Base-by-base conservation (phyloP, 1,140 invertebrate species). In the Drosophila lacertosa region DNA sequence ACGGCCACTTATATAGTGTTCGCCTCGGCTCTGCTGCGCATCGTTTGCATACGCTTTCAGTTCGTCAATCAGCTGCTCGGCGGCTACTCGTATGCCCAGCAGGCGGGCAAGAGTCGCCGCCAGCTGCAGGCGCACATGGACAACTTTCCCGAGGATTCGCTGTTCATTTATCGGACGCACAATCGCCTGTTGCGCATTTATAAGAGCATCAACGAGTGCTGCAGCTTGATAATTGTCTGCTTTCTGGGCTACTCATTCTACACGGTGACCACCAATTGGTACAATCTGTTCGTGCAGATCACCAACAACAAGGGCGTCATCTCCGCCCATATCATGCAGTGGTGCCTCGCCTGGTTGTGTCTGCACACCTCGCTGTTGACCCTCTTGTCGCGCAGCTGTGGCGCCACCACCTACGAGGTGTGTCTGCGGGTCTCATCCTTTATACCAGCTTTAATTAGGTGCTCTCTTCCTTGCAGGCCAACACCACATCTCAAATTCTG, bases 171-270 rank as follows among this genome's bases (percentile, higher is more conserved):
- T 59, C 89, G 89, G 32, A 84, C 89, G 39, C 89, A 91, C 64
- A 91, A 90, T 45, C 90, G 84, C 39, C 40, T 91, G 37, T 39
- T 90, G 35, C 72, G 86, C 32, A 89, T 91, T 18, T 90, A 86
- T 44, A 89, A 89, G 66, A 65, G 60, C 44, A 86, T 89, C 33
- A 91, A 91, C 22, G 89, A 91, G 40, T 79, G 79, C 39, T 90
- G 89, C 62, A 90, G 90, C 44, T 40, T 91, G 18, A 91, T 90
- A 32, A 63, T 91, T 39, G 89, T 90, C 4, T 82, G 72, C 13
- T 91, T 89, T 58, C 74, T 91, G 58, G 89, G 89, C 2, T 91
- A 89, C 44, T 83, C 89, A n/a, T 91, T 91, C 54, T 91, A 91
- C 40, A 90, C 82, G n/a, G 90, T 91, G 22, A 91, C 89, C 22